Conservation (phyloP, 2,113 vertebrate genomes). For the Onychostoma macrolepis region DNA sequence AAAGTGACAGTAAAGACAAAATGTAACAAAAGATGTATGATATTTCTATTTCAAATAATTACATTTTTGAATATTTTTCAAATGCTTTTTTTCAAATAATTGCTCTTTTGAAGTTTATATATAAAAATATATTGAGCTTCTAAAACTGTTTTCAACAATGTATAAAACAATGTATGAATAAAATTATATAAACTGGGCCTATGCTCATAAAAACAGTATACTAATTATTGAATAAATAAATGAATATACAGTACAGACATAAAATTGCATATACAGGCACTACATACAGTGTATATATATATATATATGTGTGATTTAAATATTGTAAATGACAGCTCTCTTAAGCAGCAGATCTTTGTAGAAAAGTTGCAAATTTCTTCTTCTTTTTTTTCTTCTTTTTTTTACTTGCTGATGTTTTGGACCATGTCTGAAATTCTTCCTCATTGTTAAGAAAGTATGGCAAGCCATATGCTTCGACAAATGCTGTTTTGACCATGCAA, state of each 20-base stretch:
- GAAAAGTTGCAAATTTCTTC: background rate
- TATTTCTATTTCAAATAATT: too few species aligned
- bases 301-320: background rate
- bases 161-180: background rate
- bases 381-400: too few species aligned
- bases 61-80: too few species aligned
- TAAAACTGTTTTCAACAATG: too few species aligned
- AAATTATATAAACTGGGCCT: background rate
- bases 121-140: too few species aligned
- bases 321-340: background rate
- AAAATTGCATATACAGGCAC: background rate
- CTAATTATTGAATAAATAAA: background rate
- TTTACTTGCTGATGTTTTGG: too few species aligned
- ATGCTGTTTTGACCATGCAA: background rate
- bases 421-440: background rate
- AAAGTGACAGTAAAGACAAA: too few species aligned
- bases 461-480: background rate
- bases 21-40: too few species aligned
- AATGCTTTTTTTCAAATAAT: too few species aligned
- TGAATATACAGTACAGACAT: background rate
- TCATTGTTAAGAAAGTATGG: background rate
- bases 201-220: background rate
- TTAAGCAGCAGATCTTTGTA: background rate
- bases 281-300: too few species aligned
- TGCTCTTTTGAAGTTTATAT: too few species aligned